phyloP scores from a whole-genome alignment of 2,888 invertebrate genomes.

The Anoplius nigerrimus region DNA sequence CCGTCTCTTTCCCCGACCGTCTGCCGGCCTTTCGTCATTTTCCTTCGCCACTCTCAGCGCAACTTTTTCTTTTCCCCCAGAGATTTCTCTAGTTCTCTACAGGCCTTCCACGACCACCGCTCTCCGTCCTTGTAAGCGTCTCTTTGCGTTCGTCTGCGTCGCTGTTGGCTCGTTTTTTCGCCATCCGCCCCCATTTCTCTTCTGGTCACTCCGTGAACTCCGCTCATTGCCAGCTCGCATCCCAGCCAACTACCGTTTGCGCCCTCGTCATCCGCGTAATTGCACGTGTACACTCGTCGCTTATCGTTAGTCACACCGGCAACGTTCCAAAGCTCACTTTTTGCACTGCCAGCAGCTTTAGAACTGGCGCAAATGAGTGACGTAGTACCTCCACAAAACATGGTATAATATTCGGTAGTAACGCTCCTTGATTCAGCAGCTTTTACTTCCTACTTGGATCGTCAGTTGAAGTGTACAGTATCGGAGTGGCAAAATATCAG shows the following conservation, averaged over 20 bases:
- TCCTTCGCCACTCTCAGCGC: slow-evolving; percentile 14
- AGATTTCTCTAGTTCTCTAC: background rate
- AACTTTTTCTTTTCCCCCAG: slow-evolving; percentile 2
- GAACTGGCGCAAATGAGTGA: too few species aligned
- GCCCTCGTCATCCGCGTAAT: background rate
- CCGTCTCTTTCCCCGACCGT: slow-evolving; percentile 8
- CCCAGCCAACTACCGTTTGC: too few species aligned
- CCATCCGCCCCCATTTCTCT: slow-evolving; percentile 6
- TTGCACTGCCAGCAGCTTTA: too few species aligned
- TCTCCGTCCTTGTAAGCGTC: background rate
- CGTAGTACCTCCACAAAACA: too few species aligned
- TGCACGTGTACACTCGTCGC: background rate
- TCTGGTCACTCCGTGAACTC: background rate
- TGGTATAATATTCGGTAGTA: too few species aligned
- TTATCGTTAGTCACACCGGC: background rate
- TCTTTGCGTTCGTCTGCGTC: background rate
- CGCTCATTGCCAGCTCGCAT: background rate
- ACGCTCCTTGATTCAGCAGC: too few species aligned
- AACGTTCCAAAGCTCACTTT: too few species aligned
- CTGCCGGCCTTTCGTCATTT: slow-evolving; percentile 8
- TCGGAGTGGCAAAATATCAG: too few species aligned
- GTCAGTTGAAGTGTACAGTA: too few species aligned
- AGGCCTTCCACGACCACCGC: background rate
- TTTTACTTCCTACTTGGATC: too few species aligned
- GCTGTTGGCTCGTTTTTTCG: background rate